Evolutionary conservation across 2,113 vertebrate species (phyloP).

Genomic region (Coreoperca whiteheadi): DNA sequence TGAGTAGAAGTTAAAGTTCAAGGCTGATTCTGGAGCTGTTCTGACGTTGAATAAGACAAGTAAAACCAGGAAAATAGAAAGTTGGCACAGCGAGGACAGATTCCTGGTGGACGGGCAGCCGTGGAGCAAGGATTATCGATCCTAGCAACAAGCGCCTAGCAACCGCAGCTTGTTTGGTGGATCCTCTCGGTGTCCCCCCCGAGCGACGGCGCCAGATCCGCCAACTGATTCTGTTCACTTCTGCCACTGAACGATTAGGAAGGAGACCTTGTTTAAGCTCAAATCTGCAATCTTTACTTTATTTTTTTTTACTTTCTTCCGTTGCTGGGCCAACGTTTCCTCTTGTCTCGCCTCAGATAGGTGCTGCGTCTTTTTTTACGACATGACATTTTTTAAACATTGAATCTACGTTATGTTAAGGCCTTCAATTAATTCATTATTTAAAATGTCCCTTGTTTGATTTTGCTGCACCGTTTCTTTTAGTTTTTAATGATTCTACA

Average conservation of each 20-base stretch:
- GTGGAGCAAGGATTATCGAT: conserved; percentile 22
- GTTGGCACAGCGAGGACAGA: conserved; percentile 18
- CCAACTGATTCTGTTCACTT: background rate
- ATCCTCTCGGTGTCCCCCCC: conserved; percentile 7
- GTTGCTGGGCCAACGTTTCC: background rate
- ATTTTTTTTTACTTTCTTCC: too few relatives aligned
- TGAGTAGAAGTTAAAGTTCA: background rate
- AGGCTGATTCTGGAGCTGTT: background rate
- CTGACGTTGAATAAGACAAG: too few relatives aligned
- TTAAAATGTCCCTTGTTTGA: too few relatives aligned
- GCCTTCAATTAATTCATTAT: too few relatives aligned
- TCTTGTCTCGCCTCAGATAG: too few relatives aligned
- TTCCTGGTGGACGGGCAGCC: conserved; percentile 38
- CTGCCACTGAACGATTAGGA: background rate
- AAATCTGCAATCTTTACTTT: background rate
- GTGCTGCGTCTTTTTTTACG: too few relatives aligned
- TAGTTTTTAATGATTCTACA: too few relatives aligned
- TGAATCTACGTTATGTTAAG: too few relatives aligned
- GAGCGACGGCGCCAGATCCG: conserved; percentile 3
- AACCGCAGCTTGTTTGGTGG: conserved; percentile 44
- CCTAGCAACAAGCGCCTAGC: conserved; percentile 49
- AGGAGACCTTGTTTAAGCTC: background rate
- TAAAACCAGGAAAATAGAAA: conserved; percentile 2
- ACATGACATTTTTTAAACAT: too few relatives aligned
- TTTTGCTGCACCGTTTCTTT: too few relatives aligned